These are phyloP conservation scores for Tetanocera ferruginea DNA, from an alignment of 2,888 invertebrate species.

Conservation along the genomic window DNA sequence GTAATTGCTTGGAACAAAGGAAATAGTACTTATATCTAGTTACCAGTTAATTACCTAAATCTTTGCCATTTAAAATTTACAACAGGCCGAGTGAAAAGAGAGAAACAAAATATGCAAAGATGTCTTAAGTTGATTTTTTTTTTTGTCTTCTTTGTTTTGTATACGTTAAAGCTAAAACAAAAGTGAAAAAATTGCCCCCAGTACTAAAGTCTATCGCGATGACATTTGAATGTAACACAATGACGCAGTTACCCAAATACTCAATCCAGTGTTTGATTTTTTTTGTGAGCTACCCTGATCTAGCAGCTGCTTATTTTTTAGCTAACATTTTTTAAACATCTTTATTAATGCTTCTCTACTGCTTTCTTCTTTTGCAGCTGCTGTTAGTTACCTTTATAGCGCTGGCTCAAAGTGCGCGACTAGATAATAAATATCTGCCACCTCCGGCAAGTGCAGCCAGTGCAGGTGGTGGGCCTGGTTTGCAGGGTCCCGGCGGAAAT, in stretches of 20 bases:
- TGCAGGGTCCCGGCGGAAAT: conserved; percentile 62
- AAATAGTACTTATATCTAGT: too few relatives aligned
- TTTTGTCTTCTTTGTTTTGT: too few relatives aligned
- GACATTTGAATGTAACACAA: conserved; percentile 38
- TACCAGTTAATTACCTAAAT: neutral
- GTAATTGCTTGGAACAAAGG: too few relatives aligned
- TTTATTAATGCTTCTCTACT: conserved; percentile 10
- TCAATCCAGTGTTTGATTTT: conserved; percentile 28
- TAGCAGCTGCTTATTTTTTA: neutral
- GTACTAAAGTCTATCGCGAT: conserved; percentile 57
- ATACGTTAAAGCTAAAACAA: neutral
- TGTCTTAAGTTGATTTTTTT: neutral
- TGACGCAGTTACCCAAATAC: conserved; percentile 8
- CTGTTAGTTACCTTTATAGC: conserved; percentile 69
- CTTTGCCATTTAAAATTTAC: neutral
- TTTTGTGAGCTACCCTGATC: neutral
- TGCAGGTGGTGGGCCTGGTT: conserved; percentile 69
- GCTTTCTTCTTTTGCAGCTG: conserved; percentile 65
- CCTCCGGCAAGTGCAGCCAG: conserved; percentile 71
- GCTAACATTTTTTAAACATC: neutral
- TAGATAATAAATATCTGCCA: conserved; percentile 75
- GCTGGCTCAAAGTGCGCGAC: conserved; percentile 70
- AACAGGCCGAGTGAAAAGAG: neutral
- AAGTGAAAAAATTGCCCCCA: conserved; percentile 20
- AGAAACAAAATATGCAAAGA: neutral